These are phyloP conservation scores for Muntiacus reevesi DNA, from an alignment of 2,113 vertebrate genomes.

Conservation along the genomic window DNA sequence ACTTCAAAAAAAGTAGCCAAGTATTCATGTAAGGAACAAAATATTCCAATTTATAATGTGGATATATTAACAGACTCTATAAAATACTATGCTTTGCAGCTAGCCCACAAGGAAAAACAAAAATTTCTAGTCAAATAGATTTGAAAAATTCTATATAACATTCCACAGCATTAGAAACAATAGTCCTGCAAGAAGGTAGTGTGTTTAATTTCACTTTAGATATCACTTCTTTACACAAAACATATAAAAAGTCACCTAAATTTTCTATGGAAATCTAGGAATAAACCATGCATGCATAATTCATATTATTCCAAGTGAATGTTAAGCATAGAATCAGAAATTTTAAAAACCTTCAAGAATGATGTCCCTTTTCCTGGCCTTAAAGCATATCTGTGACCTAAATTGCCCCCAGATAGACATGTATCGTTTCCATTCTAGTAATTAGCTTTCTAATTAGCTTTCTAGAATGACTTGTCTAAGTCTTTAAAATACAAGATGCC, in stretches of 20 bases:
- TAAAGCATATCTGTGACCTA: background rate
- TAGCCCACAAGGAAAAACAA: fast-evolving
- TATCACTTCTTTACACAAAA: background rate
- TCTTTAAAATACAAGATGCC: background rate
- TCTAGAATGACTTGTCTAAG: background rate
- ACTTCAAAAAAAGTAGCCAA: background rate
- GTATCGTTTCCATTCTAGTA: slow-evolving; percentile 1
- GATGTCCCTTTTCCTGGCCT: background rate
- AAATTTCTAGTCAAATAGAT: background rate
- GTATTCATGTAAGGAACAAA: background rate
- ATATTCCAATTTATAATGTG: background rate
- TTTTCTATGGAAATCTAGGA: background rate
- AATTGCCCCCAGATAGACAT: background rate
- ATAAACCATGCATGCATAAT: background rate
- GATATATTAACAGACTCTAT: background rate
- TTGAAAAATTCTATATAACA: background rate
- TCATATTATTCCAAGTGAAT: background rate
- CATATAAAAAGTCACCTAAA: background rate
- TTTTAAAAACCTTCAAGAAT: background rate
- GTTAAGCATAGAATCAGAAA: background rate
- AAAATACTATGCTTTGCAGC: background rate
- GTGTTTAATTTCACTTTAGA: background rate
- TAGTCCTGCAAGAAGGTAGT: background rate
- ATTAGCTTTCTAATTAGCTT: slow-evolving; percentile 46
- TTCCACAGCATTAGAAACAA: background rate